Percentiles rank a stretch among this genome's conserved stretches.
These are phyloP conservation scores for Drosophila orosa DNA, from an alignment of 1,140 invertebrate species.

Conservation along the genomic window DNA sequence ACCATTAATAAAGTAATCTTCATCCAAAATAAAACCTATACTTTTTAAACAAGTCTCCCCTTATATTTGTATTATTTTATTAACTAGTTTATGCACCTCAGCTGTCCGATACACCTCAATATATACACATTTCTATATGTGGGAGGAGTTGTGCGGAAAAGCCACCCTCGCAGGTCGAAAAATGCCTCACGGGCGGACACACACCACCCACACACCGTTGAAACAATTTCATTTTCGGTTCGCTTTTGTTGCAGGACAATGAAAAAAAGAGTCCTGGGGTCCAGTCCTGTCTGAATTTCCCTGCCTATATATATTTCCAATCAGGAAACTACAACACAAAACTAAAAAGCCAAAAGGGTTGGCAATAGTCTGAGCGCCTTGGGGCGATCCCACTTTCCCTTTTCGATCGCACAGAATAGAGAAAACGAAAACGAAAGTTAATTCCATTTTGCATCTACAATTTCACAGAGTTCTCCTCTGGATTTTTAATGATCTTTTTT, in stretches of 20 bases:
- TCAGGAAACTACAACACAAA: slow-evolving; percentile 16
- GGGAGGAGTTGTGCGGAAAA: slow-evolving; percentile 22
- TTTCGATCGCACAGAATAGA: not conserved
- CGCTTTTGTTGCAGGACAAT: slow-evolving; percentile 27
- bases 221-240: slow-evolving; percentile 32
- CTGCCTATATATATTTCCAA: slow-evolving; percentile 11
- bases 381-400: slow-evolving; percentile 6
- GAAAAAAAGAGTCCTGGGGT: slow-evolving; percentile 1
- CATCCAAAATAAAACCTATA: no score
- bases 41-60: no score
- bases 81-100: not conserved
- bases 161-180: slow-evolving; percentile 28
- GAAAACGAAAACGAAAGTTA: not conserved
- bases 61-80: no score
- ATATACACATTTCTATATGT: slow-evolving; percentile 17
- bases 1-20: no score
- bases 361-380: not conserved
- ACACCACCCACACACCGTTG: slow-evolving; percentile 12
- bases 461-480: not conserved
- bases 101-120: slow-evolving; percentile 10
- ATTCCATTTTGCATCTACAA: no score
- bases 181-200: slow-evolving; percentile 27
- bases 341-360: slow-evolving; percentile 13
- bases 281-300: not conserved
- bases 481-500: slow-evolving; percentile 6